Evolutionary conservation across 2,797 vertebrate genomes (phyloP).

Genomic region (Fundulus diaphanus): DNA sequence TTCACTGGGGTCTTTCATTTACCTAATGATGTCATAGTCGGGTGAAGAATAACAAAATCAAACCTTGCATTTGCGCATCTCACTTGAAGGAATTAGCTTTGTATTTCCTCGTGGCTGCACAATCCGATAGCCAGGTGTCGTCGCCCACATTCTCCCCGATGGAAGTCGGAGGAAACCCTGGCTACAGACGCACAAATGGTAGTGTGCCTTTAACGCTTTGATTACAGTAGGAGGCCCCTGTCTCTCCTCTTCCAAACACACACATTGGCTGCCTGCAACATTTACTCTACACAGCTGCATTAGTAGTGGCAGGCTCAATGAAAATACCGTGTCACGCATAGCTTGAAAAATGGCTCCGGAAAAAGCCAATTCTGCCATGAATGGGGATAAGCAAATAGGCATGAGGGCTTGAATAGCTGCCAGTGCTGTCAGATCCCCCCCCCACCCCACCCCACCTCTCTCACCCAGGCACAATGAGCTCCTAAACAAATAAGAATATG

Average conservation of each 20-base stretch:
- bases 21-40: constrained; percentile 25
- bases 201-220: constrained; percentile 57
- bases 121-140: constrained; percentile 39
- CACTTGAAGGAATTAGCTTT: constrained; percentile 44
- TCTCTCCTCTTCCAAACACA: constrained; percentile 46
- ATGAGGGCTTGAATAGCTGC: constrained; percentile 78
- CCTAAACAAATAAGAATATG: constrained; percentile 79
- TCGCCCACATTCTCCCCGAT: constrained; percentile 41
- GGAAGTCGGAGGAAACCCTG: constrained; percentile 49
- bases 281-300: constrained; percentile 66
- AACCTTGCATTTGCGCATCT: constrained; percentile 5
- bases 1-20: constrained; percentile 32
- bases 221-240: constrained; percentile 55
- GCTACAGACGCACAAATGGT: constrained; percentile 70
- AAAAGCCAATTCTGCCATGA: constrained; percentile 79
- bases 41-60: constrained; percentile 10
- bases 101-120: constrained; percentile 39
- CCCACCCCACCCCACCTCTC: constrained; percentile 29
- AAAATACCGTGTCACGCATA: constrained; percentile 74
- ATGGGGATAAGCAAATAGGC: constrained; percentile 81
- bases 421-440: constrained; percentile 69
- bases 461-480: constrained; percentile 75
- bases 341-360: constrained; percentile 75
- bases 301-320: constrained; percentile 71
- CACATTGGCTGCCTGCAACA: constrained; percentile 49